Percentiles rank a stretch among this genome's conserved stretches.
Conservation (phyloP, 2,797 vertebrate genomes). For the Diglossa cyanea region DNA sequence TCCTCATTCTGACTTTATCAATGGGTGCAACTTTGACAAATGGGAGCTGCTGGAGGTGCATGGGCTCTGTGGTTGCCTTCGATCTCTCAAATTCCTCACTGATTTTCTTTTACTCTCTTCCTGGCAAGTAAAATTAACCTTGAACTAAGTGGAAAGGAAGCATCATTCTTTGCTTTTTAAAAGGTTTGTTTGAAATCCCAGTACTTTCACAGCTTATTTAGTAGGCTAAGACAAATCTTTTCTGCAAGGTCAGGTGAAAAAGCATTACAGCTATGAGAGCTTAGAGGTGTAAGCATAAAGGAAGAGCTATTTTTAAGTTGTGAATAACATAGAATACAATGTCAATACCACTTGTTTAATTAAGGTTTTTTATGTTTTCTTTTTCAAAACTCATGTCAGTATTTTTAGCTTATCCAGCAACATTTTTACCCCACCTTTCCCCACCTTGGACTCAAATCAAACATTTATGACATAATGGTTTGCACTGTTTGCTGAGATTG, state of each 20-base stretch:
- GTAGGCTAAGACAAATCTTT: background rate
- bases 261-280: background rate
- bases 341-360: background rate
- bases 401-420: background rate
- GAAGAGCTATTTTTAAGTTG: background rate
- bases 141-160: conserved; percentile 15
- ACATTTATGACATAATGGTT: background rate
- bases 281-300: conserved; percentile 13
- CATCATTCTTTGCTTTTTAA: background rate
- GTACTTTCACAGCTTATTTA: background rate
- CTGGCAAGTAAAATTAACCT: conserved; percentile 33
- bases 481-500: background rate
- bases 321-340: background rate
- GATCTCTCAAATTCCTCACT: background rate
- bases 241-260: conserved; percentile 41
- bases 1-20: conserved; percentile 56
- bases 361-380: background rate
- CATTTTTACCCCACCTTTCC: background rate
- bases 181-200: background rate
- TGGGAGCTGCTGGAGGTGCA: conserved; percentile 2
- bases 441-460: background rate
- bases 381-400: background rate
- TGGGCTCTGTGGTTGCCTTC: background rate
- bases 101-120: background rate
- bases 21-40: conserved; percentile 53